Percentiles rank a stretch among this genome's conserved stretches.
These are phyloP conservation scores for Nysson spinosus DNA, from an alignment of 2,888 invertebrate genomes.

Conservation along the genomic window DNA sequence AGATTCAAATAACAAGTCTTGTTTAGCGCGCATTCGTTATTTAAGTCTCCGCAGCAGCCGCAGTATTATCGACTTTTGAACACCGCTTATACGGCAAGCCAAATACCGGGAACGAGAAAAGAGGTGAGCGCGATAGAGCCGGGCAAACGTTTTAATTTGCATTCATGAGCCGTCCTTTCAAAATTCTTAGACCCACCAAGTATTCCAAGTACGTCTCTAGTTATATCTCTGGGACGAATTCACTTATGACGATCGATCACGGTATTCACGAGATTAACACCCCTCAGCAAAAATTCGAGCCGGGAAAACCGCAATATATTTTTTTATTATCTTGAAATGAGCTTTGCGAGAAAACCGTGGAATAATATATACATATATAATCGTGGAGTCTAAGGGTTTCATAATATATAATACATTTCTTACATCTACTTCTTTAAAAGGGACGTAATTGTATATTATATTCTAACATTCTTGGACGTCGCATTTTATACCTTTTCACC, in stretches of 20 bases:
- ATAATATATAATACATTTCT: no score
- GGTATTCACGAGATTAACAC: constrained; percentile 30
- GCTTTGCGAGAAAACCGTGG: no score
- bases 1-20: constrained; percentile 12
- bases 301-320: no score
- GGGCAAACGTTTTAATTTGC: constrained; percentile 74
- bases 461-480: no score
- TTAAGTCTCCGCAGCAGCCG: constrained; percentile 11
- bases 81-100: constrained; percentile 39
- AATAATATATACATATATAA: no score
- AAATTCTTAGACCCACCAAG: constrained; percentile 68
- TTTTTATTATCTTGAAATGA: no score
- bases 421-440: no score
- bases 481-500: no score
- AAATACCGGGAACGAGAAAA: constrained; percentile 47
- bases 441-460: no score
- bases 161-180: constrained; percentile 71
- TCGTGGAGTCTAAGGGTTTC: no score
- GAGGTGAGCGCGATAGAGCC: constrained; percentile 39
- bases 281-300: no score
- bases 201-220: constrained; percentile 67
- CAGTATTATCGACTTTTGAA: constrained; percentile 48
- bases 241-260: constrained; percentile 70
- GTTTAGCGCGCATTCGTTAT: constrained; percentile 33
- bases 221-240: constrained; percentile 65